Base-by-base conservation (phyloP, 1,140 invertebrate genomes). In the Linepithema humile region DNA sequence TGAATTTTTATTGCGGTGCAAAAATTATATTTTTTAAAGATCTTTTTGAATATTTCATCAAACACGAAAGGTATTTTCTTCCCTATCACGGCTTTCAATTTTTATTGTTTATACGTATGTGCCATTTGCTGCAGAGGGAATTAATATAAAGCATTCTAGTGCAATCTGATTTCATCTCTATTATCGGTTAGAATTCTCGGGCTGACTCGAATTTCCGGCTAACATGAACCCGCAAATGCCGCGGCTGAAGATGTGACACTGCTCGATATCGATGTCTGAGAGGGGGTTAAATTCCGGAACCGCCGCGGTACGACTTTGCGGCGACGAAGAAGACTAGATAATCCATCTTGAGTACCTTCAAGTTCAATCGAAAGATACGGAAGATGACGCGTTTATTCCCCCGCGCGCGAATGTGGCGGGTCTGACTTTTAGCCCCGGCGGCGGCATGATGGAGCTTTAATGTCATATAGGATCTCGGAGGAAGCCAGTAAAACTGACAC, bases 311-410 rank as follows among this genome's bases (percentile, higher is more conserved):
- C 50, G 82, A 67, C 59, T 80, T 78, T 40, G 48, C 59, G 45
- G 60, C 29, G 60, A 78, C 73, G 74, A 10, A 26, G 60, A 84
- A 53, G 82, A 45, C 48, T 67, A n/a, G 82, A 84, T 84, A 84
- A 84, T 84, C 82, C 62, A 77, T 84, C 82, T 78, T 55, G 62
- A 80, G 74, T 45, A 65, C 74, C 60, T 84, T 84, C 82, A 57
- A 43, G 57, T 84, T 78, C 82, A 84, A 84, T 84, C 73, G 50
- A 69, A 65, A 67, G 62, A 67, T 80, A 65, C 62, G 82, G 32
- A 38, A 38, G 35, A 57, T 55, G 75, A 80, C 64, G 75, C 75
- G 64, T 80, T 70, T 80, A 80, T 80, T 80, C 64, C 43, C 7
- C 1, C 75, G 38, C 43, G 59, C 29, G 59, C 64, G 75, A 55